A percentile compares a stretch with the other conserved stretches of the same genome.
phyloP scores from a whole-genome alignment of 37 sponge, comb jelly and placozoan species.

The Hexactinellida sp. region DNA sequence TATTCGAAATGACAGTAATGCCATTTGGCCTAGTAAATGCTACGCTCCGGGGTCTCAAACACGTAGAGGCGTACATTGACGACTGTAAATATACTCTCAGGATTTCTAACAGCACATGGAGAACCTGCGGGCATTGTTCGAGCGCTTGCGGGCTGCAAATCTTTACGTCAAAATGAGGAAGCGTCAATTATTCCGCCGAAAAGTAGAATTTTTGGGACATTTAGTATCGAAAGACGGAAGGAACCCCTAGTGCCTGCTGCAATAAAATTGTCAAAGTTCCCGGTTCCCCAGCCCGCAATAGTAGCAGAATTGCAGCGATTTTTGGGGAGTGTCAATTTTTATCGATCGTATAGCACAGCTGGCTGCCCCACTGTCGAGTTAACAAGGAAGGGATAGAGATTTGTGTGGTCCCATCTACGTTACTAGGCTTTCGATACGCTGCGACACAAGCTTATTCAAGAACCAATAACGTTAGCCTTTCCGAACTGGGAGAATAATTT shows the following conservation, averaged over 20 bases:
- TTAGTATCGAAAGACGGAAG: conserved; percentile 16
- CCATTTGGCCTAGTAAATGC: conserved; percentile 12
- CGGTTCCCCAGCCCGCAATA: conserved; percentile 17
- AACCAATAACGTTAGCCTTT: conserved; percentile 19
- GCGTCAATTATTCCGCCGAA: background rate
- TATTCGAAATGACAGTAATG: conserved; percentile 4
- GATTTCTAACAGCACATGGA: conserved; percentile 2
- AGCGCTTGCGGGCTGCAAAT: background rate
- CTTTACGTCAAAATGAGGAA: conserved; percentile 24
- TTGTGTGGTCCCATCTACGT: background rate
- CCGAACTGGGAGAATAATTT: conserved; percentile 16
- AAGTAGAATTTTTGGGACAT: conserved; percentile 20
- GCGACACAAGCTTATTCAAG: background rate
- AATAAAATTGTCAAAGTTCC: background rate
- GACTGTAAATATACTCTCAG: conserved; percentile 17
- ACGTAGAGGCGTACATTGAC: conserved; percentile 17
- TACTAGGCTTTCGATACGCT: conserved; percentile 21
- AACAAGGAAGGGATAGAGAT: conserved; percentile 20
- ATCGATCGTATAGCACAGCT: conserved; percentile 21
- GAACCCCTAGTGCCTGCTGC: background rate
- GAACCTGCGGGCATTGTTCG: background rate
- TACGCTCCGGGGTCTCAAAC: background rate
- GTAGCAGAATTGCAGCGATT: conserved; percentile 18
- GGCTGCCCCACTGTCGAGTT: conserved; percentile 18
- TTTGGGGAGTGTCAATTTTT: conserved; percentile 15